Conservation (phyloP, 1,140 invertebrate genomes). For the Diorhabda sublineata region DNA sequence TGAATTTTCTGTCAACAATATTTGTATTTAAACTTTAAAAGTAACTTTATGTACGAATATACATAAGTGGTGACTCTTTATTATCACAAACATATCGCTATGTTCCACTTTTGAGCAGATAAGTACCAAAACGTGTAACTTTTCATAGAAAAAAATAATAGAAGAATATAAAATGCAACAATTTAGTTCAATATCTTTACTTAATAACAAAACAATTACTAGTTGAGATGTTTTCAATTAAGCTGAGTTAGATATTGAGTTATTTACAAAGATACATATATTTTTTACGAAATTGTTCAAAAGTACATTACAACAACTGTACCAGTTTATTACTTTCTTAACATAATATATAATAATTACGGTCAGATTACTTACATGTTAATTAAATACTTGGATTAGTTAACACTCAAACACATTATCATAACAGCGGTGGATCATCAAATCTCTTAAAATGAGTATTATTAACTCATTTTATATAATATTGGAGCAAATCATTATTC, state of each 20-base stretch:
- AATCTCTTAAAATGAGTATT: neutral
- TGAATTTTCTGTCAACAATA: neutral
- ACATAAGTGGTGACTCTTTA: neutral
- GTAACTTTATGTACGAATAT: neutral
- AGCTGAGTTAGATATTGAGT: no score
- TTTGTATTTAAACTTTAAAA: neutral
- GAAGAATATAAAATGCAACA: neutral
- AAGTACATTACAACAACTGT: neutral
- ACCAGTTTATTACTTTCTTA: neutral
- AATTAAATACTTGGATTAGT: neutral
- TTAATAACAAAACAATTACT: no score
- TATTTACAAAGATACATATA: neutral
- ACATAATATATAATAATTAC: no score
- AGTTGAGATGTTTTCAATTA: no score
- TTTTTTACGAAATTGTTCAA: neutral
- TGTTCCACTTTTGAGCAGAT: neutral
- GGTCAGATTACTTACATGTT: neutral
- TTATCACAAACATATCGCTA: neutral
- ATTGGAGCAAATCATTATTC: constrained; percentile 11
- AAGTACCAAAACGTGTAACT: neutral
- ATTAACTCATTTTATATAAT: neutral
- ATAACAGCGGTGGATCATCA: constrained; percentile 5
- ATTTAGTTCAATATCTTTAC: neutral
- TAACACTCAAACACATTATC: constrained; percentile 6
- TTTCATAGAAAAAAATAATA: neutral